phyloP scores from a whole-genome alignment of 2,113 vertebrate species.

The Silurus asotus region DNA sequence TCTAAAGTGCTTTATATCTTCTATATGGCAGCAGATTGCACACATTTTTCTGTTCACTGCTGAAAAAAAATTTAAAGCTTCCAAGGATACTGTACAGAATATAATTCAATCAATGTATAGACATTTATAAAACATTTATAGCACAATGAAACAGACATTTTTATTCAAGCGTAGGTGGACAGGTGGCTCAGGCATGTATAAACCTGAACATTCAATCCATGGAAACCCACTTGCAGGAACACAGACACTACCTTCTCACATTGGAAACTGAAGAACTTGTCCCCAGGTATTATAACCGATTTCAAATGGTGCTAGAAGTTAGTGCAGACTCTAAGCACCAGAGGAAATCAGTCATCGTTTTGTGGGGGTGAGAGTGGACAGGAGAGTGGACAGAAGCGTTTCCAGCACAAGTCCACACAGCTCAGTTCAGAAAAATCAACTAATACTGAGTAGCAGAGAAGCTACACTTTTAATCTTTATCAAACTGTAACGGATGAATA shows the following conservation, averaged over 20 bases:
- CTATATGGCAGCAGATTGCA: neutral
- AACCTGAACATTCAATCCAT: neutral
- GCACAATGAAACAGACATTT: neutral
- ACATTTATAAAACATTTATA: neutral
- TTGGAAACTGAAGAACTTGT: slow-evolving; percentile 60
- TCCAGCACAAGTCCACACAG: slow-evolving; percentile 33
- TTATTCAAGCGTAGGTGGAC: neutral
- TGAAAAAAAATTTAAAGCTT: neutral
- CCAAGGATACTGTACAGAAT: no score
- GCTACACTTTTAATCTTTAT: neutral
- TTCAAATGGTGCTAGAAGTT: slow-evolving; percentile 99
- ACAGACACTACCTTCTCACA: neutral
- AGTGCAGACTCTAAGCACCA: slow-evolving; percentile 93
- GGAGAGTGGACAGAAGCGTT: neutral
- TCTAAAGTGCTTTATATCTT: neutral
- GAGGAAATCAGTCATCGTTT: slow-evolving; percentile 98
- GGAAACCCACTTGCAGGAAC: neutral
- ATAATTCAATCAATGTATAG: neutral
- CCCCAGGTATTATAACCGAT: slow-evolving; percentile 99
- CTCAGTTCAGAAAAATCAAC: neutral
- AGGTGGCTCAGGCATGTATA: neutral
- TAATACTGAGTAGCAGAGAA: neutral
- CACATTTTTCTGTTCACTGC: neutral
- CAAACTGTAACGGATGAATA: neutral
- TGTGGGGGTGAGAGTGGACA: slow-evolving; percentile 73